Base-by-base conservation (phyloP, 2,888 invertebrate genomes). In the Cyclophora punctaria region DNA sequence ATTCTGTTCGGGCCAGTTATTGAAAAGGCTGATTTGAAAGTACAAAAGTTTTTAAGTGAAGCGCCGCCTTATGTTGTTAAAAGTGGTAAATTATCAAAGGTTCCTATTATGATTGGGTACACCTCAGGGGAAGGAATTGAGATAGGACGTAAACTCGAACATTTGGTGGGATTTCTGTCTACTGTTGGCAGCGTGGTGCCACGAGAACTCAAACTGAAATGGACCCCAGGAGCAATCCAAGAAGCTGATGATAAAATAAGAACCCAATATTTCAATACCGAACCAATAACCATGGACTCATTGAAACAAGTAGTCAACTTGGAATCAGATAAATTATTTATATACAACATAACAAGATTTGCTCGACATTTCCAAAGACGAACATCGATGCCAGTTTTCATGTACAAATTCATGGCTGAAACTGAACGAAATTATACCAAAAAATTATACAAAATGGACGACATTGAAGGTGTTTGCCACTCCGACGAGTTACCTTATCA, bases 71-170 rank as follows among this genome's bases (percentile, higher is more conserved):
- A 75, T 49, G 64, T 77, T 55, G 69, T 86, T 7, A 74, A 57
- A 56, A 71, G 59, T 49, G 84, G 83, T 3, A 56, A 59, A 34
- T 62, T 79, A 48, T 72, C 76, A 5, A 73, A 80, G 51, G 76
- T 88, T 2, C 85, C 89, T 7, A 50, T 86, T 46, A 80, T 89
- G 52, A 56, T 85, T 43, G 89, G 89, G 37, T 85, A 78, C 56
- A 84, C 80, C 5, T 84, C 85, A 2, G 82, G 78, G 0, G 89
- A 89, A 57, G 89, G 89, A 5, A 83, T 88, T 46, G 84, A 88
- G 73, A 71, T 84, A 57, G 76, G 76, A 37, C 73, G 78, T 62
- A 75, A 77, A 54, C 65, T 83, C 34, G 56, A 72, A 7, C 35
- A 63, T 35, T 67, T 73, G 41, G 44, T 70, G 6, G 58, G 62